Evolutionary conservation across 53 echinoderm and acorn worm species (phyloP), one percentile per base, ranked within the genome.

Genomic region (Stichopus horrens): DNA sequence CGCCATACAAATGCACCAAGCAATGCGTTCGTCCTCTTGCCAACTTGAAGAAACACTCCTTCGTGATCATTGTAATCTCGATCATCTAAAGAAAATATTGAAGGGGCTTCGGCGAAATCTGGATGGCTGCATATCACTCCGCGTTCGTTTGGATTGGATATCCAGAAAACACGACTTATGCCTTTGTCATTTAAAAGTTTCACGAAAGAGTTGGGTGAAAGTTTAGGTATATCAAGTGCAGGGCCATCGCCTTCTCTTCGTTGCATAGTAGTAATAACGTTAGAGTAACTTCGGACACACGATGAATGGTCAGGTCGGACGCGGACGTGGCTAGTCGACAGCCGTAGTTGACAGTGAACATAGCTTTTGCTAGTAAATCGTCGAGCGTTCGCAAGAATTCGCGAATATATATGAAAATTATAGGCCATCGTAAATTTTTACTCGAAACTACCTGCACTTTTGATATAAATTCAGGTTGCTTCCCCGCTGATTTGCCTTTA

Each of bases 1-100:
- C 94, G 78, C 94, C 94, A 94, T 74, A 94, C 66, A 87, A 94
- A 94, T 14, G 94, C 94, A 55, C 94, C 94, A 18, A 94, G 79
- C 21, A 94, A 60, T 52, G 92, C 89, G 5, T 90, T 90, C 53
- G 92, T 92, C 52, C 94, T 79, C 55, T 89, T 88, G n/a, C 94
- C 94, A 63, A 94, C 76, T 75, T 94, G 90, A 76, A 94, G 54
- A 73, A 94, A 94, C 74, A 94, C 79, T 6, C 87, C 94, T 91
- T 94, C 94, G 22, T 94, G 94, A 54, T 92, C 83, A 68, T 94
- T 90, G 57, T 92, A 94, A 89, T 94, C 94, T 79, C 79, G 22
- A 51, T 79, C 79, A 13, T 13, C 54, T 56, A 53, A 53, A 19
- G 5, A 53, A 79, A 79, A 79, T 55, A 79, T 79, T n/a, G 79